Percentiles rank a stretch among this genome's conserved stretches.
phyloP scores from a whole-genome alignment of 2,888 invertebrate species.

The Ichneumon xanthorius region DNA sequence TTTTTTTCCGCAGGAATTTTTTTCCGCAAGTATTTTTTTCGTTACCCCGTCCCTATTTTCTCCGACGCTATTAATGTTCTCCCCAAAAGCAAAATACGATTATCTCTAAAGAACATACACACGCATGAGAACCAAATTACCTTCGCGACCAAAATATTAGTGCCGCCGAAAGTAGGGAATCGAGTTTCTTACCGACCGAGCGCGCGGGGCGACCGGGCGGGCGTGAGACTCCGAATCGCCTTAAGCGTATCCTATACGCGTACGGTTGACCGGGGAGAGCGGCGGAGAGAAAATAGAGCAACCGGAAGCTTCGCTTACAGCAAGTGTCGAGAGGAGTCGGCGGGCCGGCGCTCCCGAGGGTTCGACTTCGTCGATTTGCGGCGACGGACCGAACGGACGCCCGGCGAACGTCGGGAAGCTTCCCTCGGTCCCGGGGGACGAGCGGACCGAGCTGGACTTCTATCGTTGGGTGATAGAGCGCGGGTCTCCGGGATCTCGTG shows the following conservation, averaged over 20 bases:
- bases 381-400: conserved; percentile 75
- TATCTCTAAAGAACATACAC: no score
- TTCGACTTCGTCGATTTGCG: conserved; percentile 79
- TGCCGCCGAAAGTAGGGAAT: no score
- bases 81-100: no score
- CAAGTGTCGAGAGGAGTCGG: conserved; percentile 70
- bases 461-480: conserved; percentile 72
- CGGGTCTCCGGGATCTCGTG: conserved; percentile 57
- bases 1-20: no score
- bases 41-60: no score
- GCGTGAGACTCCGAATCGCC: not conserved
- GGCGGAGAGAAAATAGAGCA: not conserved
- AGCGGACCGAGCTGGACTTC: conserved; percentile 77
- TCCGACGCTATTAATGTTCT: no score
- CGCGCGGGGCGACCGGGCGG: not conserved
- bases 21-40: no score
- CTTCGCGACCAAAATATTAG: no score
- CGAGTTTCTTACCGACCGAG: no score
- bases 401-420: conserved; percentile 66
- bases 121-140: no score
- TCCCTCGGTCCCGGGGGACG: conserved; percentile 75
- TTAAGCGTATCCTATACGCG: not conserved
- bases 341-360: conserved; percentile 73
- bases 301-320: conserved; percentile 27
- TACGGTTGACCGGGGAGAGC: not conserved